A percentile compares a stretch with the other conserved stretches of the same genome.
These are phyloP conservation scores for Lepidurus apus DNA, from an alignment of 1,140 invertebrate species.

Conservation along the genomic window DNA sequence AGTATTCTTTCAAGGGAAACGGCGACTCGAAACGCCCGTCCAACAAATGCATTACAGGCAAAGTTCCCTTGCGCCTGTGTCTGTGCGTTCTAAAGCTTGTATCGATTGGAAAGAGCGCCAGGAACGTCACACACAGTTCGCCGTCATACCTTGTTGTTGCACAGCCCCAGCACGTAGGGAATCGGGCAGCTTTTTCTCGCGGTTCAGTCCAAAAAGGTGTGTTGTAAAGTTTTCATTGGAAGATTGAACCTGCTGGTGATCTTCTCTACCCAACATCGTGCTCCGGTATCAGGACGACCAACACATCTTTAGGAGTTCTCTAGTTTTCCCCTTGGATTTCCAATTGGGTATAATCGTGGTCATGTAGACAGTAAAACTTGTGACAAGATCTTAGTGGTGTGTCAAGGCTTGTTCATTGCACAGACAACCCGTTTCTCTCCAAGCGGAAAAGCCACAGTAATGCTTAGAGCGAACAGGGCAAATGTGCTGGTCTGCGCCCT, in stretches of 20 bases:
- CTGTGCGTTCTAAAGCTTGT: constrained; percentile 3
- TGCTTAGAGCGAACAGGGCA: background rate
- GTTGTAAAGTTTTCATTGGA: background rate
- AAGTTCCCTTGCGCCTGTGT: constrained; percentile 5
- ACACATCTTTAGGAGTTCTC: background rate
- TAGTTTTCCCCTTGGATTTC: background rate
- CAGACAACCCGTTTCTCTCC: background rate
- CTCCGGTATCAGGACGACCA: background rate
- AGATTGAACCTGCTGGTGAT: background rate
- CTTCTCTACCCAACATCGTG: background rate
- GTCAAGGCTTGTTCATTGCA: background rate
- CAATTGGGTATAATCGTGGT: background rate
- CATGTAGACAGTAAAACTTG: constrained; percentile 8
- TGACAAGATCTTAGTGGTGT: background rate
- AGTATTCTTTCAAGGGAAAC: background rate
- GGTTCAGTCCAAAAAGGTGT: background rate
- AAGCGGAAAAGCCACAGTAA: background rate
- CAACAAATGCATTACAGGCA: background rate
- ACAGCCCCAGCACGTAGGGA: background rate
- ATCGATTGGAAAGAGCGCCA: constrained; percentile 12
- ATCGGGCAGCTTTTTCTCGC: background rate
- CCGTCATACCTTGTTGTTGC: constrained; percentile 1
- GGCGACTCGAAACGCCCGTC: background rate
- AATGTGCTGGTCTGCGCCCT: constrained; percentile 8
- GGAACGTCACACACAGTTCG: constrained; percentile 3